Percentiles rank a stretch among this genome's conserved stretches.
These are phyloP conservation scores for Lottia gigantea DNA, from an alignment of 2,888 invertebrate species.

Conservation along the genomic window DNA sequence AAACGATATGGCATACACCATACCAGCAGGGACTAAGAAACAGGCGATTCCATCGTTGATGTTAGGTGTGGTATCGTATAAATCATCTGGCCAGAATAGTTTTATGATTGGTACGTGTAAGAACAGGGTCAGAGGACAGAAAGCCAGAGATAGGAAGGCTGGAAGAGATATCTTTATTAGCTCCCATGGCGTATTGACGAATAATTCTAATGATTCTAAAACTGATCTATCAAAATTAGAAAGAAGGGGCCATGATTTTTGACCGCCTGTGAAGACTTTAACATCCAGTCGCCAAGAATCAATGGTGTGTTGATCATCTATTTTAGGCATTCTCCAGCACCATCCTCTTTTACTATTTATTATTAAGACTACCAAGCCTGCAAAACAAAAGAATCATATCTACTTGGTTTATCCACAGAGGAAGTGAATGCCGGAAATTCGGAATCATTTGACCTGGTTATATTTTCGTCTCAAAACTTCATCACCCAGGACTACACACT, in stretches of 20 bases:
- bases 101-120: slow-evolving; percentile 36
- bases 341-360: not conserved
- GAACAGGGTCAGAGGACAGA: slow-evolving; percentile 45
- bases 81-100: slow-evolving; percentile 38
- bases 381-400: not conserved
- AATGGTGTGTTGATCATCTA: not conserved
- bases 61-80: slow-evolving; percentile 33
- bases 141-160: slow-evolving; percentile 39
- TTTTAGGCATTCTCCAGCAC: not conserved
- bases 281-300: not conserved
- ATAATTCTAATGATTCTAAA: not conserved
- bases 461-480: too few relatives aligned
- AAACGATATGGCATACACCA: slow-evolving; percentile 55
- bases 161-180: slow-evolving; percentile 37
- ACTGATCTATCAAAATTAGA: not conserved
- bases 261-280: not conserved
- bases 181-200: slow-evolving; percentile 27
- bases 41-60: slow-evolving; percentile 56
- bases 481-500: too few relatives aligned
- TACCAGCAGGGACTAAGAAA: slow-evolving; percentile 52
- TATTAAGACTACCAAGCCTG: not conserved
- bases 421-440: too few relatives aligned
- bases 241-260: not conserved
- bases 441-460: too few relatives aligned
- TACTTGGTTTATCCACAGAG: too few relatives aligned